Conservation (phyloP, 2,888 invertebrate genomes). For the Calameuta idolon region DNA sequence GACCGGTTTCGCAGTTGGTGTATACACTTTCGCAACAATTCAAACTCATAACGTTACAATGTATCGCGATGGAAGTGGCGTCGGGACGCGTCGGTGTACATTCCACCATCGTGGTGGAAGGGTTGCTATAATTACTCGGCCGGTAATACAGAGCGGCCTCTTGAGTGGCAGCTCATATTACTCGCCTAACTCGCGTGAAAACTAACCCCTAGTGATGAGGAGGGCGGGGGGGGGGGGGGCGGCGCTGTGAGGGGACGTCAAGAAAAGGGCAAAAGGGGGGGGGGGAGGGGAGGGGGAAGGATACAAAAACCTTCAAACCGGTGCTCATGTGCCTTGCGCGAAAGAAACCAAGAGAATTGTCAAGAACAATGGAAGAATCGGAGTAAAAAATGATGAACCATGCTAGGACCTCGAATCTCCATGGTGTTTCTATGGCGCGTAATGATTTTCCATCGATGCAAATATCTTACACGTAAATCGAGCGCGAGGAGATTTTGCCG, state of each 20-base stretch:
- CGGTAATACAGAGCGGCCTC: conserved; percentile 57
- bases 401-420: neutral
- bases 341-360: no score
- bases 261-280: conserved; percentile 19
- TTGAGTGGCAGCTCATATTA: conserved; percentile 65
- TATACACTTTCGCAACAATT: conserved; percentile 41
- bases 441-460: no score
- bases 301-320: neutral
- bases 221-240: conserved; percentile 31
- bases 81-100: conserved; percentile 28
- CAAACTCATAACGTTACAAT: conserved; percentile 50
- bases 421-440: no score
- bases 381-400: no score
- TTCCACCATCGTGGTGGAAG: conserved; percentile 27
- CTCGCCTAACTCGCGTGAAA: conserved; percentile 61
- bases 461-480: no score
- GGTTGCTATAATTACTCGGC: conserved; percentile 60
- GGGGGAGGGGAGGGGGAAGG: conserved; percentile 12
- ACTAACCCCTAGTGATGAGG: conserved; percentile 55
- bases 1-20: neutral
- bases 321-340: no score
- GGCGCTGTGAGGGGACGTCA: conserved; percentile 17
- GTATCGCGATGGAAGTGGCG: conserved; percentile 38
- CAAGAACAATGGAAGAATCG: no score
- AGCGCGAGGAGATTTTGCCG: no score